Evolutionary conservation across 1,140 invertebrate species (phyloP), one percentile per base, ranked within the genome.

Genomic region (Ooceraea biroi): DNA sequence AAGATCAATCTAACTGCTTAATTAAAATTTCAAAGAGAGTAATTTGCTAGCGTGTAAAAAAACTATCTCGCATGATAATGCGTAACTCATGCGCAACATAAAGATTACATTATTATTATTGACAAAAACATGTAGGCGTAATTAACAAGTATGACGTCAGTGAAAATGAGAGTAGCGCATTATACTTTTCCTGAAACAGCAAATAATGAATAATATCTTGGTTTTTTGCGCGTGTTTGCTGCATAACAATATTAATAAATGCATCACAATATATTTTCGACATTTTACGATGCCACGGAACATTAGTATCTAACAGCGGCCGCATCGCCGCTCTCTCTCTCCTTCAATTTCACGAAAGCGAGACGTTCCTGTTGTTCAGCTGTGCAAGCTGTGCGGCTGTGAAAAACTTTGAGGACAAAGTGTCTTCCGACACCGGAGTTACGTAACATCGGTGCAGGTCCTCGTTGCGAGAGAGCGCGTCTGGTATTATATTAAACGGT

Each of bases 401-500:
- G 41, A 36, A 85, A 83, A 76, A 82, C 85, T 85, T 71, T 57
- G 52, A 61, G 50, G 57, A 61, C 41, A 57, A 73, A 58, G 55
- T 66, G 55, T 68, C 61, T 87, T 85, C 78, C 82, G 58, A 61
- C 46, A 19, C 10, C n/a, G n/a, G 12, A 0, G 52, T 89, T 88
- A 60, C 58, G 73, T 71, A 89, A 89, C 60, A 55, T 27, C 22
- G 73, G 50, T 83, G 72, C 57, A 78, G 71, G 30, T 66, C 61
- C 73, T 71, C 66, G 46, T 76, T 65, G 72, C 63, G 83, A 85
- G 68, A 72, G 71, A 58, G 36, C 52, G 50, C 36, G 12, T 66
- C 36, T 58, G 52, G 55, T 50, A 55, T 74, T 80, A 72, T 84
- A 69, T 86, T 85, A 82, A 85, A 69, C 66, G 72, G 27, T 41